Percentiles rank a stretch among this genome's conserved stretches.
Evolutionary conservation across 92 coral and sea anemone species (phyloP).

Genomic region (Epizoanthus rinbou): DNA sequence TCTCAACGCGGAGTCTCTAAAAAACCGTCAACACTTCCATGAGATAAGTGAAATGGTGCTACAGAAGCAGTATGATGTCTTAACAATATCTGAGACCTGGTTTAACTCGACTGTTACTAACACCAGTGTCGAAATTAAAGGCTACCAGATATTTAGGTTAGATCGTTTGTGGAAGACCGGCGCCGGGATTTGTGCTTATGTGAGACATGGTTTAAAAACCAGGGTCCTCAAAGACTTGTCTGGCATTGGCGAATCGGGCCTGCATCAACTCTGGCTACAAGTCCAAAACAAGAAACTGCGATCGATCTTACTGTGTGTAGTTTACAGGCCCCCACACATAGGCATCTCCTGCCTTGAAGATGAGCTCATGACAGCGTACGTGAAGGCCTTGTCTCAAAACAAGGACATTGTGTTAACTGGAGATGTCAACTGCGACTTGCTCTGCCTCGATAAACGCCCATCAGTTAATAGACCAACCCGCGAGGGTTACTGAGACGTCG

Average conservation of each 20-base stretch:
- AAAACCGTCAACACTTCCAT: neutral
- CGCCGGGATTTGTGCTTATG: slow-evolving; percentile 28
- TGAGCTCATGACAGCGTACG: slow-evolving; percentile 16
- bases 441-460: slow-evolving; percentile 1
- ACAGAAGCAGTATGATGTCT: neutral
- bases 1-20: slow-evolving; percentile 27
- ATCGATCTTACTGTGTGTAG: slow-evolving; percentile 9
- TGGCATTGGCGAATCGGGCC: slow-evolving; percentile 16
- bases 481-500: neutral
- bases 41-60: slow-evolving; percentile 15
- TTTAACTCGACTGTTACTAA: slow-evolving; percentile 22
- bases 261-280: slow-evolving; percentile 31
- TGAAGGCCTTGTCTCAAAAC: slow-evolving; percentile 6
- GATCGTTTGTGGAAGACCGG: slow-evolving; percentile 19
- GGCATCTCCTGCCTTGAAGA: slow-evolving; percentile 1
- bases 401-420: slow-evolving; percentile 10
- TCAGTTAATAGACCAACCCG: neutral
- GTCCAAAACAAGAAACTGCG: slow-evolving; percentile 13
- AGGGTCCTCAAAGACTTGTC: slow-evolving; percentile 29
- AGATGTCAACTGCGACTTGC: slow-evolving; percentile 13
- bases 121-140: slow-evolving; percentile 14
- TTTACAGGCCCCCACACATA: slow-evolving; percentile 34
- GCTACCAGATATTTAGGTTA: slow-evolving; percentile 23
- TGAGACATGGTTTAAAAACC: neutral
- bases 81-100: slow-evolving; percentile 31